Conservation (phyloP, 2,113 vertebrate species). For the Anser brachyrhynchus region DNA sequence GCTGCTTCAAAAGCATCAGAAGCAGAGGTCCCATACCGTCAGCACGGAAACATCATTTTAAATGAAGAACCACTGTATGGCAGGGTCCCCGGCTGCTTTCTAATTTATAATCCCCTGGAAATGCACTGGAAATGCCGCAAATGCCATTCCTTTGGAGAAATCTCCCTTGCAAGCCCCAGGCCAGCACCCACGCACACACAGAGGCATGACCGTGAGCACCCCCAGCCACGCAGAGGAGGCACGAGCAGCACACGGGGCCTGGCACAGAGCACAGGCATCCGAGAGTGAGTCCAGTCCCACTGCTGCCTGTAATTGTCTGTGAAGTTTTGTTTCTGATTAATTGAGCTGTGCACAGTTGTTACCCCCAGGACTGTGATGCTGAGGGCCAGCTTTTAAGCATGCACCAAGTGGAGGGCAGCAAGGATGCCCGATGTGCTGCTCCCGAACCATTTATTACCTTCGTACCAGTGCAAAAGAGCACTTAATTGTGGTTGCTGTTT, state of each 20-base stretch:
- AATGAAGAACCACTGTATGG: neutral
- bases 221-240: neutral
- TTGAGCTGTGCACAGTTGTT: neutral
- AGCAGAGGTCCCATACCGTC: neutral
- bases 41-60: neutral
- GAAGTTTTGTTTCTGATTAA: neutral
- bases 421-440: rapidly evolving
- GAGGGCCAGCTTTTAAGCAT: rapidly evolving
- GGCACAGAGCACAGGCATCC: neutral
- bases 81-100: neutral
- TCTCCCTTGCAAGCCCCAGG: neutral
- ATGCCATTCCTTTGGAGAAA: no score
- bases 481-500: neutral
- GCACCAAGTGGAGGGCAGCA: rapidly evolving
- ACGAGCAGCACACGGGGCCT: rapidly evolving
- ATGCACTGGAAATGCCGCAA: neutral
- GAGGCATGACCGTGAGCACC: neutral
- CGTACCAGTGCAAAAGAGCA: neutral
- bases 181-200: rapidly evolving
- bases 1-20: neutral
- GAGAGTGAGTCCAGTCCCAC: neutral
- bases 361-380: rapidly evolving
- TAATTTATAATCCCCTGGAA: neutral
- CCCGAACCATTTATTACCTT: neutral
- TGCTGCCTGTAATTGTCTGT: rapidly evolving